A percentile compares a stretch with the other conserved stretches of the same genome.
Conservation (phyloP, 1,140 invertebrate species). For the Drosophila willistoni region DNA sequence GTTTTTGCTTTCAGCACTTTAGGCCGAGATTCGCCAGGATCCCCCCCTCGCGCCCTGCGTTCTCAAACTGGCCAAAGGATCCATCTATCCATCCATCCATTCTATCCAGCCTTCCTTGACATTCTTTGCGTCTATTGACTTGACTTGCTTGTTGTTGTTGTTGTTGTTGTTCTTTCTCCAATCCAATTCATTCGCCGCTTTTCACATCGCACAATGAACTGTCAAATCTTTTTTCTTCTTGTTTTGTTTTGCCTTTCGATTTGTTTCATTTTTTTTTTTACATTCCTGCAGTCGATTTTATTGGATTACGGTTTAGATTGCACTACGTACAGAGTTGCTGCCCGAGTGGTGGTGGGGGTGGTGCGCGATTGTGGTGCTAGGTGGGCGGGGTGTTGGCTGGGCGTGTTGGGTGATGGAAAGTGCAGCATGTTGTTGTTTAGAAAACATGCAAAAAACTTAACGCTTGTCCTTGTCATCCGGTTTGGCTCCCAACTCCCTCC, state of each 20-base stretch:
- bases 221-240: constrained; percentile 71
- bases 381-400: constrained; percentile 9
- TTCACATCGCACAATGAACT: constrained; percentile 62
- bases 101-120: constrained; percentile 33
- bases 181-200: constrained; percentile 21
- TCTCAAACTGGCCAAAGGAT: neutral
- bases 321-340: constrained; percentile 65
- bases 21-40: constrained; percentile 56
- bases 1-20: constrained; percentile 78
- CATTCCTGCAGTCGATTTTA: constrained; percentile 79
- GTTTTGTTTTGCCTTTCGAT: constrained; percentile 42
- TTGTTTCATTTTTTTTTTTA: constrained; percentile 36
- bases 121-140: constrained; percentile 65
- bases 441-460: constrained; percentile 76
- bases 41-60: neutral
- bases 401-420: constrained; percentile 7
- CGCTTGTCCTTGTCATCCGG: constrained; percentile 58
- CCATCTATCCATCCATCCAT: constrained; percentile 15
- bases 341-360: constrained; percentile 26
- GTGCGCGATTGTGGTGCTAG: constrained; percentile 20
- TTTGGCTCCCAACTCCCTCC: neutral
- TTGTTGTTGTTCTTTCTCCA: constrained; percentile 18
- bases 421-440: constrained; percentile 62
- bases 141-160: constrained; percentile 20
- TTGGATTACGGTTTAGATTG: constrained; percentile 81